Evolutionary conservation across 2,113 vertebrate genomes (phyloP).

Genomic region (Syngnathoides biaculeatus): DNA sequence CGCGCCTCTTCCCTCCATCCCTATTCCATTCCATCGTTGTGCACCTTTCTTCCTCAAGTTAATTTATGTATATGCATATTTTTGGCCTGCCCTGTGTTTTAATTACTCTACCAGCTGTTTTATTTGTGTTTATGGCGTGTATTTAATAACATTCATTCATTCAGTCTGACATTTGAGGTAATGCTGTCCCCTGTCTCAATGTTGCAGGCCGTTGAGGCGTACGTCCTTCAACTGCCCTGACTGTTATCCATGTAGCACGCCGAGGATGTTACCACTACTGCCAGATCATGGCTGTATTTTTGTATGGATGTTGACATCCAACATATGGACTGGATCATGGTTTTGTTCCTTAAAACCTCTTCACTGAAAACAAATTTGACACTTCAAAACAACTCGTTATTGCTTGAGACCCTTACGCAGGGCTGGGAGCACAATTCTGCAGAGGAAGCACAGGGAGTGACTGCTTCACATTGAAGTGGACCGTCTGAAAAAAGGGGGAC

Average conservation of each 20-base stretch:
- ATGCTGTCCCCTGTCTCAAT: conserved; percentile 8
- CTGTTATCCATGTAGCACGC: conserved; percentile 34
- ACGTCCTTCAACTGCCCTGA: conserved; percentile 88
- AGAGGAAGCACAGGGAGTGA: conserved; percentile 53
- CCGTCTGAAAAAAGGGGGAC: conserved; percentile 49
- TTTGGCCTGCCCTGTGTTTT: too few relatives aligned
- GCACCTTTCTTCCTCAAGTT: too few relatives aligned
- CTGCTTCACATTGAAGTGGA: conserved; percentile 82
- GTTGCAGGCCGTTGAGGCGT: conserved; percentile 83
- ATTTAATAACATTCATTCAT: background rate
- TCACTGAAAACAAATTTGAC: conserved; percentile 60
- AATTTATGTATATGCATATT: too few relatives aligned
- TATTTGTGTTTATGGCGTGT: too few relatives aligned
- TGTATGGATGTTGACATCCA: conserved; percentile 28
- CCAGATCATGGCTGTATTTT: conserved; percentile 43
- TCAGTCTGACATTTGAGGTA: background rate
- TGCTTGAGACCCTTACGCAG: conserved; percentile 51
- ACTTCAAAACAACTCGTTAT: conserved; percentile 56
- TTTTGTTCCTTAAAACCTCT: conserved; percentile 44
- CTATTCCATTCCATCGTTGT: too few relatives aligned
- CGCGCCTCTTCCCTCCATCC: too few relatives aligned
- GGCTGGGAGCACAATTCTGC: conserved; percentile 35
- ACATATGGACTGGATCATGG: conserved; percentile 37
- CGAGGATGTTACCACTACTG: conserved; percentile 69
- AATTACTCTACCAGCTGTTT: too few relatives aligned